Conservation (phyloP, 2,888 invertebrate genomes). For the Scaptomyza flava region DNA sequence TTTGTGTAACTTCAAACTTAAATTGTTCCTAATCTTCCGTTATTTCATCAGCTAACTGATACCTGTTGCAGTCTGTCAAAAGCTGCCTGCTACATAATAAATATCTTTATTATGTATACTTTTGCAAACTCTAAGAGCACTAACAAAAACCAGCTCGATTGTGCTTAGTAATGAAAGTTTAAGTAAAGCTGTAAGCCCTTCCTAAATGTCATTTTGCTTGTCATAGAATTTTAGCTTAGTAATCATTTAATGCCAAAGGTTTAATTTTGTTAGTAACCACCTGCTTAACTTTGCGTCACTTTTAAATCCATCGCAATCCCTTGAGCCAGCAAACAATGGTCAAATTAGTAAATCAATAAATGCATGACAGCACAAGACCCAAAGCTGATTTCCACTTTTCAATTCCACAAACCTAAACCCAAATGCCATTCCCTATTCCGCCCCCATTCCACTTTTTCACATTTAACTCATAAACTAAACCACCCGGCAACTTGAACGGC, state of each 20-base stretch:
- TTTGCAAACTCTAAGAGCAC: too few species aligned
- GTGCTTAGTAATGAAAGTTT: background rate
- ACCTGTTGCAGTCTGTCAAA: too few species aligned
- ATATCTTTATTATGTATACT: too few species aligned
- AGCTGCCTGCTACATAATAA: too few species aligned
- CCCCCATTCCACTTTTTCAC: slow-evolving; percentile 8
- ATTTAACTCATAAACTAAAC: slow-evolving; percentile 37
- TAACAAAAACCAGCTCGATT: too few species aligned
- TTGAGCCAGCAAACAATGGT: slow-evolving; percentile 37
- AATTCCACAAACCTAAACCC: slow-evolving; percentile 6
- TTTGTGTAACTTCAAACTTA: too few species aligned
- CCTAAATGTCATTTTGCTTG: background rate
- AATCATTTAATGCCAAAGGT: slow-evolving; percentile 10
- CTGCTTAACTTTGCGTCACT: slow-evolving; percentile 17
- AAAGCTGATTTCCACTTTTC: slow-evolving; percentile 7
- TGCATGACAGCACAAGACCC: slow-evolving; percentile 43
- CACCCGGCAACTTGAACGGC: slow-evolving; percentile 43
- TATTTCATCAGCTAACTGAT: too few species aligned
- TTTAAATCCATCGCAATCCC: slow-evolving; percentile 23
- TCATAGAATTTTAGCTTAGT: background rate
- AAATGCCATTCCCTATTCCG: background rate
- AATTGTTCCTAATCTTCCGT: too few species aligned
- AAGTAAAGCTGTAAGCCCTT: background rate
- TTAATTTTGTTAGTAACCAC: slow-evolving; percentile 11
- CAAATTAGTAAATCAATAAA: slow-evolving; percentile 52